Evolutionary conservation across 2,888 invertebrate genomes (phyloP), one percentile per base, ranked within the genome.

Genomic region (Acanthosepion pharaonis): DNA sequence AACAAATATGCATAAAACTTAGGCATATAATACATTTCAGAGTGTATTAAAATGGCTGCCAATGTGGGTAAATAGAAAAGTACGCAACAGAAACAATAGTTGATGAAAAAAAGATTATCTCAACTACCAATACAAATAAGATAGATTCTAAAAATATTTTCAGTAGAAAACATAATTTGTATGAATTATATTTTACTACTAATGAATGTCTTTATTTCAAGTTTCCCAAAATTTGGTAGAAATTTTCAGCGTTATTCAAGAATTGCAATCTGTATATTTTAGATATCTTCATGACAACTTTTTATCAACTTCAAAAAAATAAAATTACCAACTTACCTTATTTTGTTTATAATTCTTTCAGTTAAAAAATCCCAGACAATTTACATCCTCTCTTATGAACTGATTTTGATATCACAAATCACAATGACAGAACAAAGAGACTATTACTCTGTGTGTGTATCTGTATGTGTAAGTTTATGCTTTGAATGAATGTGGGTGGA

Each of bases 281-380:
- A n/a, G 33, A 4, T 78, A 6, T 5, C 11, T 78, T 18, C n/a
- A 78, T n/a, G 33, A 78, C 18, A 78, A 33, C 23, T n/a, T 0
- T 78, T 78, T 5, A n/a, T 78, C 78, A 78, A 18, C 23, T n/a
- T 5, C 5, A 33, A 78, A 78, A 78, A 11, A 11, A 42, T 42
- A n/a, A n/a, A 78, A n/a, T 78, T 78, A 78, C 9, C n/a, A 78
- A 78, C 78, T 78, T 78, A 78, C 78, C 78, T 78, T n/a, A 78
- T 15, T 78, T n/a, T 28, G 33, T 78, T n/a, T 33, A 78, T 78
- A n/a, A 78, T 78, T n/a, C 78, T 78, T n/a, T 78, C 78, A 78
- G n/a, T 33, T 78, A n/a, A n/a, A 78, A 33, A 78, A 1, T 78
- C 9, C n/a, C n/a, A 78, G n/a, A 78, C 78, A 78, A 78, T 78